Evolutionary conservation across 2,888 invertebrate genomes (phyloP).

Genomic region (Marasmarcha lunaedactyla): DNA sequence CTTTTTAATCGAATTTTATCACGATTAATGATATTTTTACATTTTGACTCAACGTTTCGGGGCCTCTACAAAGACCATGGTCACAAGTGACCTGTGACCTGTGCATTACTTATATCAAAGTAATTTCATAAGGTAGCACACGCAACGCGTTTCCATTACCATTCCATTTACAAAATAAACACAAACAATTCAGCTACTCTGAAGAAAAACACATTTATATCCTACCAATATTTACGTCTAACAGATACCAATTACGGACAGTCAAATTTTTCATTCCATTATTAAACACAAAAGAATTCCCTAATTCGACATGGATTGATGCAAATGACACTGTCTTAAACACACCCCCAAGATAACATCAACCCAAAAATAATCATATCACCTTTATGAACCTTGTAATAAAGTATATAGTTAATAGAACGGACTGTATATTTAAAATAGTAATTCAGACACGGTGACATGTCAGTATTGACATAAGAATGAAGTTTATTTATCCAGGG

Average conservation of each 20-base stretch:
- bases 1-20: no score
- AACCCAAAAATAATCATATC: no score
- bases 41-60: no score
- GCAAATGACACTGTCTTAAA: constrained; percentile 54
- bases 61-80: no score
- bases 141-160: no score
- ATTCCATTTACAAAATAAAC: no score
- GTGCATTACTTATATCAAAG: no score
- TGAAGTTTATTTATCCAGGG: constrained; percentile 48
- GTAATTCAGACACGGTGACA: constrained; percentile 16
- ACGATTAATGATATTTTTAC: no score
- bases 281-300: constrained; percentile 41
- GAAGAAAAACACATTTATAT: neutral
- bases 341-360: constrained; percentile 15
- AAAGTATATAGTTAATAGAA: constrained; percentile 6
- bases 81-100: no score
- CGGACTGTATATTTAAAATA: no score
- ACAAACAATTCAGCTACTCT: no score
- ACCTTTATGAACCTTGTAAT: neutral
- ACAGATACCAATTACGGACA: constrained; percentile 25
- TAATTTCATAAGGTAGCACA: no score
- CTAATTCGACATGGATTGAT: constrained; percentile 55
- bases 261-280: constrained; percentile 26
- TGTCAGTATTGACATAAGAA: constrained; percentile 51
- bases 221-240: neutral